These are phyloP conservation scores for Anhinga anhinga DNA, from an alignment of 2,113 vertebrate species.

Conservation along the genomic window DNA sequence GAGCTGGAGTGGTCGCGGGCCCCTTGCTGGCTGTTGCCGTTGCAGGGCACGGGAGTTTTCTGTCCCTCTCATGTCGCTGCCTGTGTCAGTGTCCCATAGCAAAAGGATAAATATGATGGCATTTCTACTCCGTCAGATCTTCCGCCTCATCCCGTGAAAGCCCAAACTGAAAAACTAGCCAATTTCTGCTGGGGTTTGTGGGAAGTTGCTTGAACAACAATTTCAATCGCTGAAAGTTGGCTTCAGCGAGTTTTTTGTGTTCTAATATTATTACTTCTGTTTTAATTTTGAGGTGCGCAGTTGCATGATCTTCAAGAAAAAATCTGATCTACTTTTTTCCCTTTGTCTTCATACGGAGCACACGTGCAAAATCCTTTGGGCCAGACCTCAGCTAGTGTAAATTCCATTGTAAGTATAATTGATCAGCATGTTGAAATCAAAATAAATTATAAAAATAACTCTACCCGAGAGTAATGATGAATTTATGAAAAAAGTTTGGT, in stretches of 20 bases:
- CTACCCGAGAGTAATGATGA: background rate
- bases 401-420: background rate
- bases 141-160: background rate
- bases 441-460: background rate
- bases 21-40: background rate
- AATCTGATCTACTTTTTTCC: background rate
- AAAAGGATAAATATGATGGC: background rate
- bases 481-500: background rate
- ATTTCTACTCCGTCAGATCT: background rate
- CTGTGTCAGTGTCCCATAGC: background rate
- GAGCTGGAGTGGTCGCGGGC: background rate
- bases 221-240: background rate
- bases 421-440: background rate
- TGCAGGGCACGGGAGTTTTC: background rate
- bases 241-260: background rate
- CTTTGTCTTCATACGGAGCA: background rate
- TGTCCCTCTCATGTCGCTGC: background rate
- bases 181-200: fast-evolving
- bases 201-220: background rate
- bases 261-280: background rate
- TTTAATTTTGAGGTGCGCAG: background rate
- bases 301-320: background rate
- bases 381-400: background rate
- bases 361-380: background rate
- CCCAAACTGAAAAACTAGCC: background rate